Base-by-base conservation (phyloP, 2,797 vertebrate species). In the Anguilla pacifica region DNA sequence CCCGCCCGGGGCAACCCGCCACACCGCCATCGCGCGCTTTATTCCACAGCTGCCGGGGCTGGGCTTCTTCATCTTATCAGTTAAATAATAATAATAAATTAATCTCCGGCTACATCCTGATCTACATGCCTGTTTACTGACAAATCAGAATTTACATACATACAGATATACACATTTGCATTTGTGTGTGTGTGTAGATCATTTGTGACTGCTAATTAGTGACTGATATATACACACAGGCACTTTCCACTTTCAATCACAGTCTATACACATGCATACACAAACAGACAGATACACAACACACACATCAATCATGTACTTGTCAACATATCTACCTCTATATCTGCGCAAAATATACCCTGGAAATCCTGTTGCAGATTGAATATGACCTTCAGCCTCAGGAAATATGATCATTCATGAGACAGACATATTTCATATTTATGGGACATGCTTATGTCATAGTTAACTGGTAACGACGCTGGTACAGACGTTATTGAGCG, bases 161-260 rank as follows among this genome's bases (percentile, higher is more conserved):
- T 3, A 43, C 35, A 77, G 13, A 77, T 13, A 43, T 31, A 77
- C 35, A 77, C 72, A 77, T 59, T 88, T 67, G 61, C 61, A 5
- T 67, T 25, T 67, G 22, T 67, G 25, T 67, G 61, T 67, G 9
- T n/a, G 3, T 64, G 61, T 67, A 67, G 61, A 67, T n/a, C 11
- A 57, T 57, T 57, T 67, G 22, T n/a, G 22, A 67, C 61, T 67
- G 61, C 4, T 67, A 67, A 67, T 67, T 25, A 22, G 25, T 67
- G 4, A 67, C 25, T 67, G 87, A 88, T 28, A 70, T 28, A 49
- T 35, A 25, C 46, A 51, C 22, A 85, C 17, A 70, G 5, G 35
- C 31, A 49, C 88, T 87, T 87, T 90, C 72, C 31, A 49, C 88
- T 87, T 87, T 90, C 72, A 57, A 57, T 82, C 84, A 70, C 9